Evolutionary conservation across 2,797 vertebrate species (phyloP).

Genomic region (Leucoraja ocellata): DNA sequence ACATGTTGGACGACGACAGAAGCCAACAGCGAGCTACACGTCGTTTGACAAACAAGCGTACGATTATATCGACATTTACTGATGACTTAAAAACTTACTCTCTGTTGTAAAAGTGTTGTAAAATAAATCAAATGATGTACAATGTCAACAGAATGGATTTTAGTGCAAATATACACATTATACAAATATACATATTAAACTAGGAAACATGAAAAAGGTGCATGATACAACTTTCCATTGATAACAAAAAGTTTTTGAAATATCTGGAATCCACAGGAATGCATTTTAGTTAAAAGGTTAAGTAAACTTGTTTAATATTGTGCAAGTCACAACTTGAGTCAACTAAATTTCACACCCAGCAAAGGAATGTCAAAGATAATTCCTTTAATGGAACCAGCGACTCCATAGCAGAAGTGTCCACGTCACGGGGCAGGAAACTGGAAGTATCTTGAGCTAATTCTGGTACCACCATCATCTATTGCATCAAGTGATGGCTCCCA

Average conservation of each 20-base stretch:
- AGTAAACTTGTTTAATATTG: neutral
- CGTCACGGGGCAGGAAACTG: too few relatives aligned
- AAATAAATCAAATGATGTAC: neutral
- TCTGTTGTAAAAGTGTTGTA: neutral
- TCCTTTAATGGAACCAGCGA: neutral
- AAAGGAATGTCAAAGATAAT: neutral
- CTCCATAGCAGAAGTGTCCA: too few relatives aligned
- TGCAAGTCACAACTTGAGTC: neutral
- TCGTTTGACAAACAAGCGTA: too few relatives aligned
- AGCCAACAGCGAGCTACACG: too few relatives aligned
- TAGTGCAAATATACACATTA: neutral
- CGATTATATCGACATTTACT: neutral
- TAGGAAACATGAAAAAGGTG: neutral
- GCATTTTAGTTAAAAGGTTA: neutral
- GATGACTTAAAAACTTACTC: neutral
- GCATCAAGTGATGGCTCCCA: too few relatives aligned
- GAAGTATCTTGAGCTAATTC: too few relatives aligned
- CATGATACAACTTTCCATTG: neutral
- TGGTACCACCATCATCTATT: too few relatives aligned
- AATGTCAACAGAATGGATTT: neutral
- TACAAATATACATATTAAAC: neutral
- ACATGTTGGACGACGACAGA: too few relatives aligned
- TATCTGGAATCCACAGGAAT: neutral
- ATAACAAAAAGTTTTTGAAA: neutral
- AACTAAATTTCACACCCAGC: neutral